Conservation (phyloP, 1,140 invertebrate species). For the Trichonephila clavata region DNA sequence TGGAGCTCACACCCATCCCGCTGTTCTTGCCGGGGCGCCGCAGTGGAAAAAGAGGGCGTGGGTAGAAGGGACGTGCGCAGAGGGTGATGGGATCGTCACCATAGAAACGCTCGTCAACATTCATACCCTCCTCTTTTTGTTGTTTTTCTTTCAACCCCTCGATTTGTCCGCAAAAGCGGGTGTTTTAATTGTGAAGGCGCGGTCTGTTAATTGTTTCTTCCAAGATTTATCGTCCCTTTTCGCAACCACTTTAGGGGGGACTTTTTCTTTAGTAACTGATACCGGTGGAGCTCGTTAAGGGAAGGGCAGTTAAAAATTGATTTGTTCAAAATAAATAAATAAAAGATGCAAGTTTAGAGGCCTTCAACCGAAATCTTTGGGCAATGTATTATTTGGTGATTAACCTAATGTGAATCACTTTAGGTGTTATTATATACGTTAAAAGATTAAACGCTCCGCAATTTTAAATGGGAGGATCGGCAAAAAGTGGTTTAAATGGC, state of each 20-base stretch:
- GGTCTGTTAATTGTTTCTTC: background rate
- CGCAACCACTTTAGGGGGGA: background rate
- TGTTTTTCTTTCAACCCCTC: background rate
- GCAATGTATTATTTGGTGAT: background rate
- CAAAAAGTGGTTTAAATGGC: background rate
- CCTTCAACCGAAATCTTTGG: background rate
- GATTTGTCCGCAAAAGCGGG: background rate
- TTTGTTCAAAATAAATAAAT: background rate
- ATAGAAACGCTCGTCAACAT: slow-evolving; percentile 52
- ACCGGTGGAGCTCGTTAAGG: background rate
- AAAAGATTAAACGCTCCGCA: background rate
- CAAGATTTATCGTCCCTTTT: background rate
- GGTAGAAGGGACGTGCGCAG: slow-evolving; percentile 54
- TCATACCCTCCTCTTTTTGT: background rate
- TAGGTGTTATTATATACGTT: background rate
- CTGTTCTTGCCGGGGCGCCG: background rate
- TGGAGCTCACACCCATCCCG: slow-evolving; percentile 34
- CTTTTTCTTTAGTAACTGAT: background rate
- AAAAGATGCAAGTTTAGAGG: background rate
- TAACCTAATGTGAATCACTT: background rate
- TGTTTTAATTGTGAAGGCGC: slow-evolving; percentile 8
- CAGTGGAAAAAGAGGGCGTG: slow-evolving; percentile 31
- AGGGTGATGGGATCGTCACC: slow-evolving; percentile 66
- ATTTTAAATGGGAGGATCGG: background rate
- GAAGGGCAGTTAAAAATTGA: background rate